Percentiles rank a stretch among this genome's conserved stretches.
phyloP scores from a whole-genome alignment of 2,797 vertebrate species.

The Crypturellus tataupa region DNA sequence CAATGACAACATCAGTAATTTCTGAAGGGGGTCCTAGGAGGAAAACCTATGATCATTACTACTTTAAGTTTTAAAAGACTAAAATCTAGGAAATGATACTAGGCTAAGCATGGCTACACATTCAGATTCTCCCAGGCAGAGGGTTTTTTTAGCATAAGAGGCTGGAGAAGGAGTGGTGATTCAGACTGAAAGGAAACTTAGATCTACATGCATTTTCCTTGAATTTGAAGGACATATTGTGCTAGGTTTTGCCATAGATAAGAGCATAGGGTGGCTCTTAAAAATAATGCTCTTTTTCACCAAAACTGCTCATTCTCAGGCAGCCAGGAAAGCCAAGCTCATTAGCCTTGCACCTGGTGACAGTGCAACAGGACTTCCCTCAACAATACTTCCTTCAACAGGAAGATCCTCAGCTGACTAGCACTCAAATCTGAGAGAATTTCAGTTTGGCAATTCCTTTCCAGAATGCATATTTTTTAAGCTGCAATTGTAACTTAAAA shows the following conservation, averaged over 20 bases:
- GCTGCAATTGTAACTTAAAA: neutral
- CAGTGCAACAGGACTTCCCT: neutral
- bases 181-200: neutral
- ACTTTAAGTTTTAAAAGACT: neutral
- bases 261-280: neutral
- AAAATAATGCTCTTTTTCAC: neutral
- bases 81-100: neutral
- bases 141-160: neutral
- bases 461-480: neutral
- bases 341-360: neutral
- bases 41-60: neutral
- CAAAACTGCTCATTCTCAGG: fast-evolving
- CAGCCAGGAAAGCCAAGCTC: neutral
- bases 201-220: neutral
- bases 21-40: neutral
- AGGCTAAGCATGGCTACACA: neutral
- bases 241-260: neutral
- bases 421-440: neutral
- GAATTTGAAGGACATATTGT: neutral
- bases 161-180: neutral
- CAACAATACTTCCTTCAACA: neutral
- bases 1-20: neutral
- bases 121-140: too few relatives aligned
- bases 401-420: neutral
- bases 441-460: neutral